Base-by-base conservation (phyloP, 2,888 invertebrate genomes). In the Pristionchus arcanus region DNA sequence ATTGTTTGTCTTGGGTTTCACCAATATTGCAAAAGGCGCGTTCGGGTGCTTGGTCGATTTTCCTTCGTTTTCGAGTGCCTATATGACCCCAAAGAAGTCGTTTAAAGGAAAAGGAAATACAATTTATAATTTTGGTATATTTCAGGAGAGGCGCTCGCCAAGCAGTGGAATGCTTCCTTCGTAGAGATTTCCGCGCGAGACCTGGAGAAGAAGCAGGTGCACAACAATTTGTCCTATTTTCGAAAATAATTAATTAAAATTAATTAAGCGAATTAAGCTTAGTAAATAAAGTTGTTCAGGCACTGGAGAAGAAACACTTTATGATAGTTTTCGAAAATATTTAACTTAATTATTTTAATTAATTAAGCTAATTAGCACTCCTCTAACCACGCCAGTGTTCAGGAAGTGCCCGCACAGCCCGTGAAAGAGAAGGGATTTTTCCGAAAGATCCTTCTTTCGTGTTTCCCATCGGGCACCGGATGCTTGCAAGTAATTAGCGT, bases 161-260 rank as follows among this genome's bases (percentile, higher is more conserved):
- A 88, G 34, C 49, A 90, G n/a, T 93, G 93, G 92, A 83, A 90
- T n/a, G 92, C 92, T 0, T 89, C 88, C 25, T 93, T 93, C 74
- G 19, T 93, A 19, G 93, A 93, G 84, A 91, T 91, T 31, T 92
- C 92, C 1, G 92, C 92, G 0, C 91, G 91, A 68, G 92, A 93
- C 63, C 81, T 83, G 81, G 81, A 81, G 84, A 74, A 37, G 37
- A 34, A 74, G 37, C 74, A 74, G 74, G 74, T 31, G 68, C 28
- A 63, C 63, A 63, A 63, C 63, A n/a, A 63, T 63, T 63, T n/a
- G 25, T 21, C 63, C 63, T 21, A 63, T 63, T 63, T 63, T 74
- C 37, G 37, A 74, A 74, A 31, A 74, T 34, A 31, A 34, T 5
- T 34, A 37, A 37, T n/a, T n/a, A n/a, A 66, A 66, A 0, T 63